Evolutionary conservation across 2,888 invertebrate species (phyloP).

Genomic region (Drosophila hamatofila): DNA sequence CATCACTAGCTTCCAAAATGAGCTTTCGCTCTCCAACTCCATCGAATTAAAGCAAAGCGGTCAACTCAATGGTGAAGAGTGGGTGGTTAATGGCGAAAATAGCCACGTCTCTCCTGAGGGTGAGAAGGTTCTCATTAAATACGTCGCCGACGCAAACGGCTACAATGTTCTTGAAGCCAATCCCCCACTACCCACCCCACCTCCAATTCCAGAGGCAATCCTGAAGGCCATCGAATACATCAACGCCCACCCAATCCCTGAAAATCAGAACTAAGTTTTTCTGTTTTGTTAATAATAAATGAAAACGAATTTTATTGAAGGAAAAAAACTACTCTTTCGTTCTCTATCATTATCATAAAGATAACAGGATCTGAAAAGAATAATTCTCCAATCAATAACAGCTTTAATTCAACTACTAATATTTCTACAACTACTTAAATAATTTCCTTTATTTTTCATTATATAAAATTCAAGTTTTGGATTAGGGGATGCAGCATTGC

Average conservation of each 20-base stretch:
- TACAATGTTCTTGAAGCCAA: slow-evolving; percentile 60
- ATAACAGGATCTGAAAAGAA: background rate
- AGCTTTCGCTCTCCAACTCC: background rate
- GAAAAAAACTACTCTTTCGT: background rate
- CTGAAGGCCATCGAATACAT: slow-evolving; percentile 58
- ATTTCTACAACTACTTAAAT: background rate
- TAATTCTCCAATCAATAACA: background rate
- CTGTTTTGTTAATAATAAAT: slow-evolving; percentile 42
- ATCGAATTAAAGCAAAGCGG: slow-evolving; percentile 26
- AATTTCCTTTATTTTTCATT: no score
- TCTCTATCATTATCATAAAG: background rate
- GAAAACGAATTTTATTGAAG: slow-evolving; percentile 5
- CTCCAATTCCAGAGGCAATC: slow-evolving; percentile 75
- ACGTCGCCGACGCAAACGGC: slow-evolving; percentile 75
- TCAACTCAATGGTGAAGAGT: slow-evolving; percentile 37
- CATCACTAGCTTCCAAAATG: slow-evolving; percentile 48
- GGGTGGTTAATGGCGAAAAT: slow-evolving; percentile 51
- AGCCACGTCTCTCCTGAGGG: slow-evolving; percentile 78
- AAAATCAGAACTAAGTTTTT: slow-evolving; percentile 33
- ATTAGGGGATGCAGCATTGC: no score
- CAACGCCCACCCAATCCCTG: slow-evolving; percentile 45
- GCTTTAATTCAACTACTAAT: no score
- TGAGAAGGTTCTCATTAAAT: slow-evolving; percentile 37
- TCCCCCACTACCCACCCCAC: slow-evolving; percentile 77
- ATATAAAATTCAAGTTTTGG: no score